Base-by-base conservation (phyloP, 2,113 vertebrate species). In the Caranx melampygus region DNA sequence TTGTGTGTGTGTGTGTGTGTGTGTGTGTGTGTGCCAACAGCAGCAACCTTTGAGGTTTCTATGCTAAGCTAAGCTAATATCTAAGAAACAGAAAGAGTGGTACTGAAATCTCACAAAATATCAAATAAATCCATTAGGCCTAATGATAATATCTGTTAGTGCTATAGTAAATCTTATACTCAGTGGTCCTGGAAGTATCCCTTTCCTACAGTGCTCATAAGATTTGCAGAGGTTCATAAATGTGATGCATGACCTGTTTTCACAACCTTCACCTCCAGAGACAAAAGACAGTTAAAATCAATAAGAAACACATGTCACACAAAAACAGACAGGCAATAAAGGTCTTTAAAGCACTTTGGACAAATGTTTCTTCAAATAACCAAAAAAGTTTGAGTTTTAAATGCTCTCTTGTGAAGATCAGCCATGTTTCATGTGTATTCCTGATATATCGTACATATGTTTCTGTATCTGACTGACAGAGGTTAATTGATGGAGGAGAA, bases 401-500 rank as follows among this genome's bases (percentile, higher is more conserved):
- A 20, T 51, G 34, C 33, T n/a, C 44, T 16, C 31, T 14, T 9
- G 33, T 15, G 2, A 21, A 33, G 12, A 63, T 34, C 6, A 59
- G 31, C 3, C 33, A 42, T 64, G 15, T 34, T 51, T 57, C 14
- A 1, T 45, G 37, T 20, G 10, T 42, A 54, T 16, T 68, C 67
- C 31, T n/a, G 11, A n/a, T n/a, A 26, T 5, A 55, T 10, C 7
- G 18, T 51, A n/a, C 18, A 75, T 20, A 20, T 21, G 31, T 13
- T 45, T 40, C 42, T 35, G 12, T n/a, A 37, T 15, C 51, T 40
- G 42, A 44, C 35, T 57, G 4, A 59, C 15, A 45, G 33, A 37
- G 9, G 26, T 65, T 44, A 69, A 76, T 44, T 61, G 12, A 34
- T 66, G 9, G 52, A 75, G 62, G 65, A 79, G 40, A 82, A 70